Percentiles rank a stretch among this genome's conserved stretches.
Evolutionary conservation across 30 jellyfish, hydroid and myxozoan species (phyloP).

Genomic region (Pseudorhiza aurosa): DNA sequence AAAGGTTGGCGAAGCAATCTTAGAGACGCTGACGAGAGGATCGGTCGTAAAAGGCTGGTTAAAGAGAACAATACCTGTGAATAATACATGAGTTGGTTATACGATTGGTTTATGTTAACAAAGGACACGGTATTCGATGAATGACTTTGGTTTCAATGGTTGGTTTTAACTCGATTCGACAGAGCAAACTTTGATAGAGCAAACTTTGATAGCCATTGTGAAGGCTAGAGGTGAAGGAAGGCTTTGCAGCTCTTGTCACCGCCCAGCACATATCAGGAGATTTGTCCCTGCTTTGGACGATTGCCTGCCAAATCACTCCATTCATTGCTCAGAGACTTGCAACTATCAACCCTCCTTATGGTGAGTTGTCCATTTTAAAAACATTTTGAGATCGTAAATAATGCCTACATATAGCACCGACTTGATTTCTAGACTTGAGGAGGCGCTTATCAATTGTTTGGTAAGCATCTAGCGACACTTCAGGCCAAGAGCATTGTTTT

Average conservation of each 20-base stretch:
- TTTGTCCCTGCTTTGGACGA: slow-evolving; percentile 63
- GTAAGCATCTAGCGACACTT: too few relatives aligned
- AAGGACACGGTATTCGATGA: slow-evolving; percentile 87
- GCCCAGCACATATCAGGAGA: slow-evolving; percentile 69
- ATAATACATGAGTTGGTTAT: slow-evolving; percentile 71
- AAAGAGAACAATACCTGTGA: slow-evolving; percentile 57
- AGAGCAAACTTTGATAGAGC: slow-evolving; percentile 4
- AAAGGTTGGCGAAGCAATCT: too few relatives aligned
- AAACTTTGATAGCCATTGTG: slow-evolving; percentile 57
- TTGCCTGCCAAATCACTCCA: slow-evolving; percentile 51
- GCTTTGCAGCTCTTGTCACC: slow-evolving; percentile 27
- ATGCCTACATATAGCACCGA: background rate
- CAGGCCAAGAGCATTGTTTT: too few relatives aligned
- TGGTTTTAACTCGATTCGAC: slow-evolving; percentile 63
- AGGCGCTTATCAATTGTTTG: slow-evolving; percentile 5
- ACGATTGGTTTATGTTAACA: slow-evolving; percentile 65
- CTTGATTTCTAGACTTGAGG: background rate
- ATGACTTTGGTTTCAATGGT: slow-evolving; percentile 79
- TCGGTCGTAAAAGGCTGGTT: slow-evolving; percentile 49
- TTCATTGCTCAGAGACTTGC: background rate
- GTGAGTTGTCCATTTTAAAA: slow-evolving; percentile 32
- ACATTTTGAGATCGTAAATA: background rate
- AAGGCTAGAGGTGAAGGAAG: slow-evolving; percentile 30
- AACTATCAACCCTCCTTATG: slow-evolving; percentile 45
- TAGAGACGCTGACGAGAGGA: slow-evolving; percentile 10